These are phyloP conservation scores for Sphinx pinastri DNA, from an alignment of 2,888 invertebrate species.

Conservation along the genomic window DNA sequence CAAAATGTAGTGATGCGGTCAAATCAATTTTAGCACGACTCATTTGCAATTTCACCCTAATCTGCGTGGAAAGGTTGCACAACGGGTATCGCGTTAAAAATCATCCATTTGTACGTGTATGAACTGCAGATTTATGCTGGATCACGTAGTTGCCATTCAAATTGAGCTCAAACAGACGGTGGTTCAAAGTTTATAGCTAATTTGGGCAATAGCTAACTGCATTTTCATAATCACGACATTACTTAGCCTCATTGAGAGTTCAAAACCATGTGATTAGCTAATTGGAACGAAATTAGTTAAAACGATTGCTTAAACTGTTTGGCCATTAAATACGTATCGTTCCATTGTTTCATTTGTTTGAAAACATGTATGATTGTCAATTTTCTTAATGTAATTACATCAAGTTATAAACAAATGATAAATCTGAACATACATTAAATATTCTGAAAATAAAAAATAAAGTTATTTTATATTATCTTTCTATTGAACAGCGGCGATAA, in stretches of 20 bases:
- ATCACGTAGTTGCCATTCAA: slow-evolving; percentile 44
- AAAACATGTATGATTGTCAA: too few species aligned
- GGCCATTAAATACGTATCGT: neutral
- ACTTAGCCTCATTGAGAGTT: neutral
- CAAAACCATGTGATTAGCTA: neutral
- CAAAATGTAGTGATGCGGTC: slow-evolving; percentile 50
- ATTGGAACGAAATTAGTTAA: neutral
- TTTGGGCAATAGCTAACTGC: neutral
- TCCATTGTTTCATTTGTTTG: neutral
- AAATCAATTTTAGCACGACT: slow-evolving; percentile 59
- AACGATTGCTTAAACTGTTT: neutral
- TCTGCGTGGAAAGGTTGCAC: slow-evolving; percentile 36
- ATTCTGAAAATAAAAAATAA: too few species aligned
- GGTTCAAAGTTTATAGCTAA: slow-evolving; percentile 15
- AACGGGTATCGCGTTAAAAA: slow-evolving; percentile 32
- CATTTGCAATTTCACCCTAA: slow-evolving; percentile 57
- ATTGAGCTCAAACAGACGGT: slow-evolving; percentile 35
- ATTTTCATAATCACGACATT: neutral
- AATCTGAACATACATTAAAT: too few species aligned
- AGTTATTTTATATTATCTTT: too few species aligned
- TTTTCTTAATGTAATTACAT: too few species aligned
- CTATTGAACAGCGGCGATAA: too few species aligned
- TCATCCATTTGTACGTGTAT: slow-evolving; percentile 43
- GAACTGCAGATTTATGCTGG: slow-evolving; percentile 46
- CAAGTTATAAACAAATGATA: too few species aligned